Evolutionary conservation across 2,888 invertebrate genomes (phyloP).

Genomic region (Sepiola atlantica): DNA sequence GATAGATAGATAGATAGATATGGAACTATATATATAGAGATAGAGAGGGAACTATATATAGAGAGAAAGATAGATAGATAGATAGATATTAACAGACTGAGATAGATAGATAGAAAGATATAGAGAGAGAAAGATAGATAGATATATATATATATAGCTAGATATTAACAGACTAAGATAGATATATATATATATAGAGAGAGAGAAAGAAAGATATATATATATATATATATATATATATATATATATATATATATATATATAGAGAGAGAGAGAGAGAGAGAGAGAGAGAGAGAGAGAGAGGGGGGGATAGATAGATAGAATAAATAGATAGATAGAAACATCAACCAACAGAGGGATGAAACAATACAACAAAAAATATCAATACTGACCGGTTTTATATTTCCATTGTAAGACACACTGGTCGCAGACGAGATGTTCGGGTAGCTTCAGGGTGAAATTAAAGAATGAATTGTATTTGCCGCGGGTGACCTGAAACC

Average conservation of each 20-base stretch:
- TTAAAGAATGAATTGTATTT: slow-evolving; percentile 59
- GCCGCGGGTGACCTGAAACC: slow-evolving; percentile 54
- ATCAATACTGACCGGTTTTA: slow-evolving; percentile 69
- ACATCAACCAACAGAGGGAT: background rate
- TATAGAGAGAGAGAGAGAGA: background rate
- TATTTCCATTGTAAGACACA: slow-evolving; percentile 76
- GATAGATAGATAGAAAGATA: no score
- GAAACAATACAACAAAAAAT: background rate
- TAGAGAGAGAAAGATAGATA: no score
- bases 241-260: slow-evolving; percentile 16
- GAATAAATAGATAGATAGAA: background rate
- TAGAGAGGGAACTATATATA: background rate
- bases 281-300: no score
- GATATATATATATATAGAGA: background rate
- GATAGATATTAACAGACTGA: no score
- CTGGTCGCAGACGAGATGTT: slow-evolving; percentile 67
- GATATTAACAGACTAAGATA: no score
- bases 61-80: background rate
- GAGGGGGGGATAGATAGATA: no score
- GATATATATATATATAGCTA: no score
- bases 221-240: background rate
- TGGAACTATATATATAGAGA: background rate
- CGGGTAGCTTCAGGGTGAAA: slow-evolving; percentile 65
- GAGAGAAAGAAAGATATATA: no score
- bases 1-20: background rate